Evolutionary conservation across 1,140 invertebrate genomes (phyloP), one percentile per base, ranked within the genome.

Genomic region (Zaprionus nigranus): DNA sequence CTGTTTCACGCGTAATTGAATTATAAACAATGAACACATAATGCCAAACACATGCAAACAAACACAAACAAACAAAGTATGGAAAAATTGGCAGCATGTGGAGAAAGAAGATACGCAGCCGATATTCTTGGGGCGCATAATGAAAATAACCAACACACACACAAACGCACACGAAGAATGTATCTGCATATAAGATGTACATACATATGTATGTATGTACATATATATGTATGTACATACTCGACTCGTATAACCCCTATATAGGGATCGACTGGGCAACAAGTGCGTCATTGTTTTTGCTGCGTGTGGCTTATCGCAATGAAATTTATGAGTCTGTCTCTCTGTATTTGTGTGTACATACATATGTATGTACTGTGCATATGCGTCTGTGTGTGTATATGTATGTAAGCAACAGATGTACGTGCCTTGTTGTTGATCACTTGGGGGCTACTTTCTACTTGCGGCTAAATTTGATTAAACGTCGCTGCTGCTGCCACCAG

Each of bases 21-120:
- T 88, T 88, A 81, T 84, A 87, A 87, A 87, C 81, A 87, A 88
- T 88, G 88, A 87, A 84, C 83, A 84, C 83, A 87, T 77, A 79
- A 68, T 65, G 63, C 71, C 65, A 59, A 59, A 67, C 36, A 26
- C 51, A 61, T 61, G 54, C 67, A 70, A 49, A 78, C 49, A 46
- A n/a, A 59, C 59, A 66, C 36, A 24, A 46, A 61, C 67, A 56
- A 59, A 66, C 54, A 74, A 40, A 56, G 28, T 53, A 51, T 51
- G 24, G 43, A 83, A 51, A 88, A 81, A 87, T 88, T 87, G 78
- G 78, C 84, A 81, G 70, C 84, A 84, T 63, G 54, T 53, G 26
- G 36, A 66, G 54, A 22, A 56, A 46, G 40, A 53, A 60, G 36
- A 67, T 81, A 69, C 61, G 68, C 78, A 81, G 75, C 68, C 79